These are phyloP conservation scores for Chamaetylas fuelleborni DNA, from an alignment of 2,113 vertebrate genomes.

Conservation along the genomic window DNA sequence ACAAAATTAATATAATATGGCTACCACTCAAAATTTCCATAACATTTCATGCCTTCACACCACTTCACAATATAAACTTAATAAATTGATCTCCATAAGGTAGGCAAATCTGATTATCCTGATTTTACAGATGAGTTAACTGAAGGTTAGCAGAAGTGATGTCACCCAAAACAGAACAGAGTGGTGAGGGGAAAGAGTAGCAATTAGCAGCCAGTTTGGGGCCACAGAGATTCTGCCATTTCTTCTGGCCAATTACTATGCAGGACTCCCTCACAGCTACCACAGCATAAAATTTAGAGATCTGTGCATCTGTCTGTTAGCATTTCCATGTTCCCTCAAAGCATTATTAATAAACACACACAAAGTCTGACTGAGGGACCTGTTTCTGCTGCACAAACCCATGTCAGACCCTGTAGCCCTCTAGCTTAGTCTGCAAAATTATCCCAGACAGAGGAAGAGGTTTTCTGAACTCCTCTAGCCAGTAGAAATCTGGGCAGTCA, in stretches of 20 bases:
- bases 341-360: not conserved
- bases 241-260: not conserved
- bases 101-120: constrained; percentile 37
- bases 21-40: constrained; percentile 23
- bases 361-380: not conserved
- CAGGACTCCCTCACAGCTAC: not conserved
- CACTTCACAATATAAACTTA: constrained; percentile 7
- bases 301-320: not conserved
- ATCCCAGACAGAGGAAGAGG: not conserved
- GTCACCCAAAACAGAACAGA: not conserved
- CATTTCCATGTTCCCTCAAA: not conserved
- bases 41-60: constrained; percentile 7
- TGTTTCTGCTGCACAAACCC: not conserved
- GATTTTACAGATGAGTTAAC: constrained; percentile 47
- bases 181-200: not conserved
- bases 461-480: not conserved
- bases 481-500: not conserved
- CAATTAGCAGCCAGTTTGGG: not conserved
- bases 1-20: constrained; percentile 42
- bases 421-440: not conserved
- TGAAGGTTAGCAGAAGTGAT: not conserved
- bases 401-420: not conserved
- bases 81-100: constrained; percentile 42
- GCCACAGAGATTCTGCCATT: not conserved
- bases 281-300: not conserved